Evolutionary conservation across 2,113 vertebrate genomes (phyloP), one percentile per base, ranked within the genome.

Genomic region (Myocastor coypus): DNA sequence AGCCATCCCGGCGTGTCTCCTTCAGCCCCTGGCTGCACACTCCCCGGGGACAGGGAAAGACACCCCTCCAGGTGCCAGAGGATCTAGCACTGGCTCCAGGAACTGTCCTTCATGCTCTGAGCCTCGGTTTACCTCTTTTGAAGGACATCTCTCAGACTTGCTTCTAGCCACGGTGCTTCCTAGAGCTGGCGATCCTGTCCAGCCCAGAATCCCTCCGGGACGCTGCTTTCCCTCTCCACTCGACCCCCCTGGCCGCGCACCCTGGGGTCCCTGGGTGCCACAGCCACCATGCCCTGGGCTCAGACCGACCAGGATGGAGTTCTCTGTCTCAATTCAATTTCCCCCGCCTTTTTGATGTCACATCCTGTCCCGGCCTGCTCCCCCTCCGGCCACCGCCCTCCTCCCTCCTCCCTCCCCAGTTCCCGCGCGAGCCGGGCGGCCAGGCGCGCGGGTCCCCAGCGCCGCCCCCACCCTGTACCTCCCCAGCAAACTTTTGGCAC

Each of bases 261-360:
- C 19, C 14, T 1, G 55, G 4, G 10, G 28, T 20, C 57, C 16
- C 0, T 3, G 2, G 17, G 57, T 9, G 22, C 71, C 10, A 14
- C 13, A 28, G 1, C 34, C 37, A 42, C 63, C 40, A 12, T 11
- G 19, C 8, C 32, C 20, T 4, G 0, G 28, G 32, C 14, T 1
- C 9, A 4, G 2, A 28, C 55, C 19, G 1, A 87, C 84, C 17
- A 7, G 85, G 59, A 86, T 24, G 61, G 85, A 78, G 50, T 34
- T 85, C 19, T 83, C 82, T 14, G 50, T 42, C 85, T 20, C 50
- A 97, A 98, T 99, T 98, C 96, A 99, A 99, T 98, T 98, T 99
- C 98, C 98, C 98, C 99, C 99, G 98, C 98, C 98, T 55, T 80
- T 13, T 83, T 98, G 98, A 99, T 99, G 99, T 98, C 98, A 99